Evolutionary conservation across 2,888 invertebrate species (phyloP).

Genomic region (Cremastinae sp.): DNA sequence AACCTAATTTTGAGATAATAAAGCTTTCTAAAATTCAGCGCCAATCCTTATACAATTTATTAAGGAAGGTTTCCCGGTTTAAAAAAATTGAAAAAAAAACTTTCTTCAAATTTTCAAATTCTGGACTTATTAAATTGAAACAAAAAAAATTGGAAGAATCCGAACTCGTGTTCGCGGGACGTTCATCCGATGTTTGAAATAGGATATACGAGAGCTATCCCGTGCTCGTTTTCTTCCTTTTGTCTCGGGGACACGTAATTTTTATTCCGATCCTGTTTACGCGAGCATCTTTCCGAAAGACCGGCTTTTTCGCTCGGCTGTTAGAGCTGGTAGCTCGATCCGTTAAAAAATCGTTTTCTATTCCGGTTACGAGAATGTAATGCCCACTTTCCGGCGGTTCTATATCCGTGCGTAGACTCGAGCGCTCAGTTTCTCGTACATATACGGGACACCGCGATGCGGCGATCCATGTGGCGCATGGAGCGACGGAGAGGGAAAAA

Average conservation of each 20-base stretch:
- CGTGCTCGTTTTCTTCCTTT: not conserved
- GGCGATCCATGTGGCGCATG: slow-evolving; percentile 38
- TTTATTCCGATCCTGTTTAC: slow-evolving; percentile 2
- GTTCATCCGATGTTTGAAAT: no score
- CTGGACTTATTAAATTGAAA: no score
- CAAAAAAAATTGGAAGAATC: no score
- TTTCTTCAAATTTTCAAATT: no score
- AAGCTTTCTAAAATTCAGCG: no score
- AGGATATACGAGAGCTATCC: no score
- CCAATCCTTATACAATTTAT: no score
- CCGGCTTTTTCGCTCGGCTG: slow-evolving; percentile 13
- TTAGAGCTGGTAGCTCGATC: slow-evolving; percentile 29
- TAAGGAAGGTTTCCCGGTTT: no score
- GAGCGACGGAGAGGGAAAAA: slow-evolving; percentile 8
- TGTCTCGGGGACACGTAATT: not conserved
- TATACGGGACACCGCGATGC: slow-evolving; percentile 20
- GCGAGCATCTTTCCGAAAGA: not conserved
- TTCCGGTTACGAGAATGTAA: slow-evolving; percentile 66
- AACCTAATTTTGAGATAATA: no score
- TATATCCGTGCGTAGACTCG: slow-evolving; percentile 49
- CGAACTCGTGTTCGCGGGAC: no score
- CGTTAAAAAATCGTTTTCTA: slow-evolving; percentile 65
- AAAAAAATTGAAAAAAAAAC: no score
- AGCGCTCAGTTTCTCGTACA: slow-evolving; percentile 48
- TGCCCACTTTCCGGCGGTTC: slow-evolving; percentile 65